Conservation (phyloP, 2,888 invertebrate species). For the Limnephilus lunatus region DNA sequence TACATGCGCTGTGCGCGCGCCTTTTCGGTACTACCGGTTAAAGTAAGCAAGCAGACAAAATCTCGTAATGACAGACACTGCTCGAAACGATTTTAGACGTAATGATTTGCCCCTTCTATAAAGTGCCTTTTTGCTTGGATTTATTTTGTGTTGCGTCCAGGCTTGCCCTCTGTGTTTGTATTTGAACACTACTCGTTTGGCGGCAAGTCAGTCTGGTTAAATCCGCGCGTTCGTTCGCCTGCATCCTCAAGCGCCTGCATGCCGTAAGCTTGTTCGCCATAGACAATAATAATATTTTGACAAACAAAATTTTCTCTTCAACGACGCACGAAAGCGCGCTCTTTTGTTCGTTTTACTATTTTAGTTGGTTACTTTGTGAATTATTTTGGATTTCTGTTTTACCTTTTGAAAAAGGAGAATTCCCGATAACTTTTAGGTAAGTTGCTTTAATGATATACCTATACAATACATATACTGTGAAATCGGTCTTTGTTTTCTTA, state of each 20-base stretch:
- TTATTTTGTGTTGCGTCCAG: background rate
- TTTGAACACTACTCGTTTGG: conserved; percentile 28
- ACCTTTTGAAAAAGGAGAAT: background rate
- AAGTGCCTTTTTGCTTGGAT: background rate
- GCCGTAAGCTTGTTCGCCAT: background rate
- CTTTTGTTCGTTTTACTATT: conserved; percentile 9
- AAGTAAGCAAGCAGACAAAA: background rate
- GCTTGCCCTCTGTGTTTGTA: conserved; percentile 36
- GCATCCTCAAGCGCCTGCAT: background rate
- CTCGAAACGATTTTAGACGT: background rate
- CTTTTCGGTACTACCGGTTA: background rate
- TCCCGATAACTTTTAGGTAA: conserved; percentile 12
- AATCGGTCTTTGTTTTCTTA: background rate
- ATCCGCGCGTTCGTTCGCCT: conserved; percentile 7
- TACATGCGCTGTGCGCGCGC: background rate
- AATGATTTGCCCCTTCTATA: background rate
- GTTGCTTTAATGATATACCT: background rate
- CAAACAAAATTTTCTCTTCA: background rate
- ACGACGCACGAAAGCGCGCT: background rate
- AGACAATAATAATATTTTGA: conserved; percentile 16
- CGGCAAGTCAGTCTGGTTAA: conserved; percentile 27
- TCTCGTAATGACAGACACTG: background rate
- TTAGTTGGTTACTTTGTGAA: background rate
- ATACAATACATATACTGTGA: background rate
- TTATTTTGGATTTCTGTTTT: background rate